A percentile compares a stretch with the other conserved stretches of the same genome.
These are phyloP conservation scores for Amazona vittata DNA, from an alignment of 2,113 vertebrate genomes.

Conservation along the genomic window DNA sequence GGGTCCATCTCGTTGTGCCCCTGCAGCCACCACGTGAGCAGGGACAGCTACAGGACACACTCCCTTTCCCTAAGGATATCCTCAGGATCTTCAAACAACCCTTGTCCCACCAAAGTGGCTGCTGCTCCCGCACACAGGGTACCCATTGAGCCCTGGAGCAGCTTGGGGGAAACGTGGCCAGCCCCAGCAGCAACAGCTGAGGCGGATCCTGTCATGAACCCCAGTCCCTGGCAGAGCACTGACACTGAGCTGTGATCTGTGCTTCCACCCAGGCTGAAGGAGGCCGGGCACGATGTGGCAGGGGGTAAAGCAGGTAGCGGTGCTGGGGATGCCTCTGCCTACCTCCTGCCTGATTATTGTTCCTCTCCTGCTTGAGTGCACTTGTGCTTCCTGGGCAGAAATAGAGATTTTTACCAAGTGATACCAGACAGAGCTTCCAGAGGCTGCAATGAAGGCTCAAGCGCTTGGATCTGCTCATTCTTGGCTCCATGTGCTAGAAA, in stretches of 20 bases:
- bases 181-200: conserved; percentile 45
- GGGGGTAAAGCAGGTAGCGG: neutral
- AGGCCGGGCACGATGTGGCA: neutral
- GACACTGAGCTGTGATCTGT: conserved; percentile 52
- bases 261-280: conserved; percentile 69
- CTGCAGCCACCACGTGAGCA: rapidly evolving
- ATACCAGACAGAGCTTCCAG: neutral
- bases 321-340: neutral
- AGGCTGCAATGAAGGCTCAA: neutral
- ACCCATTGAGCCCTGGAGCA: conserved; percentile 58
- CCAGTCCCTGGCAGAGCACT: conserved; percentile 64
- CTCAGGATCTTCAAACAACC: neutral
- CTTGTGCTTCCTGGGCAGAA: neutral
- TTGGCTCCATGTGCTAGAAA: neutral
- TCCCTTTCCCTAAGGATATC: neutral
- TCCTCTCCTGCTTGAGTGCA: neutral
- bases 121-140: conserved; percentile 69
- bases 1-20: neutral
- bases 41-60: neutral
- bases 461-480: neutral
- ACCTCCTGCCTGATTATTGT: neutral
- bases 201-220: conserved; percentile 76
- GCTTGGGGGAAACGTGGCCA: neutral
- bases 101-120: neutral
- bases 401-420: neutral